Conservation (phyloP, 1,140 invertebrate species). For the Gonioctena quinquepunctata region DNA sequence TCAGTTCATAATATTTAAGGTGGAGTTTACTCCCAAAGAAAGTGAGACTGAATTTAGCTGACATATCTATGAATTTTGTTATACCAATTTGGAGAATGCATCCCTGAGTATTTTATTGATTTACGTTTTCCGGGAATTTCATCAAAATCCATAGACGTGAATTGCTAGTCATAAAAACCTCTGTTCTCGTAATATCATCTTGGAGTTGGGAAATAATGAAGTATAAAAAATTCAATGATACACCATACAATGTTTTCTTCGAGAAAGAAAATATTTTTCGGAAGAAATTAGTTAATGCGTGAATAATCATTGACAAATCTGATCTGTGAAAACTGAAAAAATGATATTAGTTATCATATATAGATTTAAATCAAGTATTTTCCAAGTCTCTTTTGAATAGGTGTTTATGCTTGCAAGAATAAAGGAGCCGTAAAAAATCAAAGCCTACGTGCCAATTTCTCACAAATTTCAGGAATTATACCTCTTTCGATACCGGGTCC, state of each 20-base stretch:
- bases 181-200: constrained; percentile 8
- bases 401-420: constrained; percentile 45
- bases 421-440: constrained; percentile 26
- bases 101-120: not conserved
- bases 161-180: not conserved
- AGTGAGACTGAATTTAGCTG: not conserved
- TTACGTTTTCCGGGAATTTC: not conserved
- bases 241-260: too few species aligned
- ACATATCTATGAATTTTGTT: constrained; percentile 33
- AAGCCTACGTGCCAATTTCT: constrained; percentile 35
- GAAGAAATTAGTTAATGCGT: too few species aligned
- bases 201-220: constrained; percentile 12
- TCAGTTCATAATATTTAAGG: constrained; percentile 38
- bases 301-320: too few species aligned
- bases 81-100: not conserved
- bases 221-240: too few species aligned
- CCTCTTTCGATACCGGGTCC: constrained; percentile 37
- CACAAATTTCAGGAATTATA: constrained; percentile 29
- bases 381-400: not conserved
- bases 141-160: not conserved
- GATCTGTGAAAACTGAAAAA: too few species aligned
- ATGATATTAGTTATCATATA: too few species aligned
- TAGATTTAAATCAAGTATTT: too few species aligned
- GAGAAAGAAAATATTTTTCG: too few species aligned
- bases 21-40: constrained; percentile 53